Evolutionary conservation across 2,888 invertebrate genomes (phyloP).

Genomic region (Orchesella flavescens): DNA sequence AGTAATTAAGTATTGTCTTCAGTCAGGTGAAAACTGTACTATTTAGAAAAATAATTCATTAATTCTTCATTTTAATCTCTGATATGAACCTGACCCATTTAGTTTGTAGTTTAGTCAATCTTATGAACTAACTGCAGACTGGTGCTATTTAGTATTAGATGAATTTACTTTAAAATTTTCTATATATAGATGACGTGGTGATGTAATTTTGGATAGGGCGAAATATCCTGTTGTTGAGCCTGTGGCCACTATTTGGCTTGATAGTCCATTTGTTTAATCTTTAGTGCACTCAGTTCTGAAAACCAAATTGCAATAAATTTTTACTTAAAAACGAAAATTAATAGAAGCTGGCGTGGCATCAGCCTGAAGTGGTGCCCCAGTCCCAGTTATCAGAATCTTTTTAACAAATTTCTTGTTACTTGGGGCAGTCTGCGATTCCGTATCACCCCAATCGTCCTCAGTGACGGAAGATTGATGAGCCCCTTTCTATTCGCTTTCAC

Average conservation of each 20-base stretch:
- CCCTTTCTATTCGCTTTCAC: no score
- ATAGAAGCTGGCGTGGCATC: no score
- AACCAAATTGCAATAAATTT: neutral
- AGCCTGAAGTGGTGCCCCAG: no score
- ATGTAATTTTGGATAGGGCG: conserved; percentile 60
- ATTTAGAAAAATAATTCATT: conserved; percentile 8
- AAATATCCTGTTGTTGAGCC: conserved; percentile 62
- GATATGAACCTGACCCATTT: neutral
- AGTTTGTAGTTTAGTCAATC: neutral
- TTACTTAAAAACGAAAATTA: conserved; percentile 6
- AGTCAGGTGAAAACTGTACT: conserved; percentile 64
- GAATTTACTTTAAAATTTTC: conserved; percentile 63
- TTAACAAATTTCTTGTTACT: no score
- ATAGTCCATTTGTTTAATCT: conserved; percentile 65
- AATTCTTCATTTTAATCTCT: neutral
- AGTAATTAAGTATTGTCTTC: conserved; percentile 52
- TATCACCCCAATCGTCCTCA: no score
- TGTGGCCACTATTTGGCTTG: conserved; percentile 67
- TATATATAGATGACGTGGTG: conserved; percentile 57
- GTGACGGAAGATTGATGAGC: no score
- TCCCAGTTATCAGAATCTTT: no score
- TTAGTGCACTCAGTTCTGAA: conserved; percentile 51
- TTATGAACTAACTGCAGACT: no score
- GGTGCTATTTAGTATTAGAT: neutral
- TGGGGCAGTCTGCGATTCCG: no score